phyloP scores from a whole-genome alignment of 2,797 vertebrate genomes.

The Crenuchus spilurus region DNA sequence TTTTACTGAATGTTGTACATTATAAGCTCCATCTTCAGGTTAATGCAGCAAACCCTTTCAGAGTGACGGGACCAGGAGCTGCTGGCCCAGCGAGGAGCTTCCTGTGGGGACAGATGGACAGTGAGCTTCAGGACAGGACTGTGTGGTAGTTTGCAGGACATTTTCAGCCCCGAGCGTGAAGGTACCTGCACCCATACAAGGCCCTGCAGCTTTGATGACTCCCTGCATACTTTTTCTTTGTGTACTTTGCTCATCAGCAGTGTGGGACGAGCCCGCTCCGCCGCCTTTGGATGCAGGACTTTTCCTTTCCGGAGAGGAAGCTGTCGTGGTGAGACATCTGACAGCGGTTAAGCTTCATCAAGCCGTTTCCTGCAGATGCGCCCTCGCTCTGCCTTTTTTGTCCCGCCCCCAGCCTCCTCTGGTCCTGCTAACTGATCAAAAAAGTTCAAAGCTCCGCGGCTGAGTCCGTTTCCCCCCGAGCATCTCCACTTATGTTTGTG shows the following conservation, averaged over 20 bases:
- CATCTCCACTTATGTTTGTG: slow-evolving; percentile 68
- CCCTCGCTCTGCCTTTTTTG: slow-evolving; percentile 52
- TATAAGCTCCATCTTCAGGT: no score
- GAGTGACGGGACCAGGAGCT: no score
- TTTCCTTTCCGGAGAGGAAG: slow-evolving; percentile 54
- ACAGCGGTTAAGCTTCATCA: slow-evolving; percentile 67
- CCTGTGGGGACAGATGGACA: no score
- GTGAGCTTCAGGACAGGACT: no score
- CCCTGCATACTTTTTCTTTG: neutral
- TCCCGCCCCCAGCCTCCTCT: slow-evolving; percentile 58
- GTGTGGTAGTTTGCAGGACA: no score
- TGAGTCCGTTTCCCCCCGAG: slow-evolving; percentile 59
- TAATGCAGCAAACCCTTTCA: no score
- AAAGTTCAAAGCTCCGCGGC: slow-evolving; percentile 62
- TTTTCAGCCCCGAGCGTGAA: no score
- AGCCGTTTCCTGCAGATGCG: slow-evolving; percentile 69
- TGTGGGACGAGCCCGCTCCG: neutral
- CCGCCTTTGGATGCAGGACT: neutral
- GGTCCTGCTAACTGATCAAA: slow-evolving; percentile 56
- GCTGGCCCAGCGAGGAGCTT: no score
- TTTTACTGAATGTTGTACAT: no score
- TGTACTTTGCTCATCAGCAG: neutral
- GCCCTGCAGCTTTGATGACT: neutral
- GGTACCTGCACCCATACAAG: no score
- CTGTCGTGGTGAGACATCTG: slow-evolving; percentile 63